Evolutionary conservation across 2,113 vertebrate genomes (phyloP).

Genomic region (Alethe castanea): DNA sequence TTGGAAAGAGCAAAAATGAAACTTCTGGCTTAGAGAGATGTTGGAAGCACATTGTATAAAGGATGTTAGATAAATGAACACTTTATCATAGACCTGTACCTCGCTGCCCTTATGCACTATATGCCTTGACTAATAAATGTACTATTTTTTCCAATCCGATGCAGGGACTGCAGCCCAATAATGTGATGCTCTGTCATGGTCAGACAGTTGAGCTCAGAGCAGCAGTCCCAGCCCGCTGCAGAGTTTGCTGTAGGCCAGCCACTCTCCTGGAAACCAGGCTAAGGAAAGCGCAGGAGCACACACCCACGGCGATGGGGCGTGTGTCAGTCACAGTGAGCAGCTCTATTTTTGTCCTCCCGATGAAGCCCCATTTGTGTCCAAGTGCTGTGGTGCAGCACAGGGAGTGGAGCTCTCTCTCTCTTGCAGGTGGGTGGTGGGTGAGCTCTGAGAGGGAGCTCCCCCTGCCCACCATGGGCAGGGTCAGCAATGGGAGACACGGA

Average conservation of each 20-base stretch:
- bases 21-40: neutral
- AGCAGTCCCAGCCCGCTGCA: neutral
- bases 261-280: neutral
- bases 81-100: neutral
- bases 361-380: neutral
- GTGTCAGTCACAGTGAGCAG: fast-evolving
- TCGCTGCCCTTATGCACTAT: neutral
- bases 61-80: neutral
- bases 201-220: neutral
- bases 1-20: neutral
- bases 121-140: neutral
- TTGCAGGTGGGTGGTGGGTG: neutral
- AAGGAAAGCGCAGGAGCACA: neutral
- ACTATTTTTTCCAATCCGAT: neutral
- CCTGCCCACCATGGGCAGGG: neutral
- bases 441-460: neutral
- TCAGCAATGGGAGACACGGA: neutral
- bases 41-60: neutral
- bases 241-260: neutral
- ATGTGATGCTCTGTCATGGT: neutral
- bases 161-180: neutral
- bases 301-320: fast-evolving
- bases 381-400: neutral
- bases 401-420: neutral
- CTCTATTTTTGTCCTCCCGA: neutral